Conservation (phyloP, 1,140 invertebrate genomes). For the Drosophila melanogaster region DNA sequence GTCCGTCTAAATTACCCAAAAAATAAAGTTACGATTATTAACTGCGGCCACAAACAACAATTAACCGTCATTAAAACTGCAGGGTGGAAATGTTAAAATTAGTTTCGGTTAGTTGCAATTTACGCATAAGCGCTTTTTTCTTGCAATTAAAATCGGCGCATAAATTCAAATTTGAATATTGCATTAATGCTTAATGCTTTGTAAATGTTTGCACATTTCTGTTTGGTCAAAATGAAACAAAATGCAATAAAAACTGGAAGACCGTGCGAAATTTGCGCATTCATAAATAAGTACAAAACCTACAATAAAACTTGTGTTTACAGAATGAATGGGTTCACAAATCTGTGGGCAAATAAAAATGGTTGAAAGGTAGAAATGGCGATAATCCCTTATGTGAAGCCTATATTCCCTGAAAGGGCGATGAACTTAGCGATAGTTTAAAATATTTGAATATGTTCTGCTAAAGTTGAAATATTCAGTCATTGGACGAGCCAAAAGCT, state of each 20-base stretch:
- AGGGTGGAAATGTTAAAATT: slow-evolving; percentile 35
- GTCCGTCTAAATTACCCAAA: slow-evolving; percentile 3
- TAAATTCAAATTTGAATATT: slow-evolving; percentile 62
- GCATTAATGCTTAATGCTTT: slow-evolving; percentile 75
- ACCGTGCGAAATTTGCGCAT: slow-evolving; percentile 1
- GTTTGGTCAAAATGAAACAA: slow-evolving; percentile 39
- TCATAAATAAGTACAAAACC: slow-evolving; percentile 5
- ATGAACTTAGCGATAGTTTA: too few relatives aligned
- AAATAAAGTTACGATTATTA: slow-evolving; percentile 3
- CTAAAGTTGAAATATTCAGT: too few relatives aligned
- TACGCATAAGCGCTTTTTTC: slow-evolving; percentile 59
- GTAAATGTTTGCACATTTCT: slow-evolving; percentile 57
- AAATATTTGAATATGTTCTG: too few relatives aligned
- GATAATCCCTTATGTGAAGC: too few relatives aligned
- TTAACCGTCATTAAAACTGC: slow-evolving; percentile 33
- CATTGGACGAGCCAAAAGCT: too few relatives aligned
- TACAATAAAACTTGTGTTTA: slow-evolving; percentile 1
- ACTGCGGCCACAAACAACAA: slow-evolving; percentile 8
- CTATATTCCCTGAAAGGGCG: neutral
- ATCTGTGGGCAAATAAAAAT: neutral
- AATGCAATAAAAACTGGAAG: slow-evolving; percentile 38
- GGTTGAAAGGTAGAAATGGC: neutral
- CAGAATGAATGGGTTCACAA: neutral
- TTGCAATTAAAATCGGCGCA: slow-evolving; percentile 60
- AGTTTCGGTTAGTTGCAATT: slow-evolving; percentile 26